These are phyloP conservation scores for Catostylus mosaicus DNA, from an alignment of 30 jellyfish, hydroid and myxozoan genomes.

Conservation along the genomic window DNA sequence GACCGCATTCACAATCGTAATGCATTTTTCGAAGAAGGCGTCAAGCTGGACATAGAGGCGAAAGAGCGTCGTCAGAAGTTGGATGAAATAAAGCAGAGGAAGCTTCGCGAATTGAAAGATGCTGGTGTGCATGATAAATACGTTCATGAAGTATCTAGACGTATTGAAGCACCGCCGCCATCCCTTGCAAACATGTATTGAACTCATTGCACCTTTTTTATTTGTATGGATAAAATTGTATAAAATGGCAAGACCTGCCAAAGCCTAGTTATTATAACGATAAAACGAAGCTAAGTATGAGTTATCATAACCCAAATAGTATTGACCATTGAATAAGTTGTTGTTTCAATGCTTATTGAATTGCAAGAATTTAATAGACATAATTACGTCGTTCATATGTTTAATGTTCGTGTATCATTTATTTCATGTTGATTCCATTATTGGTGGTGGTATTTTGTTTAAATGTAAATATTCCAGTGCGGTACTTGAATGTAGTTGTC, in stretches of 20 bases:
- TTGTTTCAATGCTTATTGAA: neutral
- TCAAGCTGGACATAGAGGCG: constrained; percentile 93
- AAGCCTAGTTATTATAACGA: neutral
- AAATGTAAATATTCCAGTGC: neutral
- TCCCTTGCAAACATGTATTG: constrained; percentile 81
- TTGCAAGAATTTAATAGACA: neutral
- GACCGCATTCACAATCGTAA: constrained; percentile 86
- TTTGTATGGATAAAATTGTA: neutral
- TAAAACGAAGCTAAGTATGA: neutral
- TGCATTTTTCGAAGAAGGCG: constrained; percentile 98
- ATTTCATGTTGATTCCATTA: neutral
- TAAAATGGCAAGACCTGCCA: neutral
- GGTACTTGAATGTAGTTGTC: no score
- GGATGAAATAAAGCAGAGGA: constrained; percentile 96
- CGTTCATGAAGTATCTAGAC: constrained; percentile 96
- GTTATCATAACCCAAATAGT: neutral
- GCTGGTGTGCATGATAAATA: constrained; percentile 98
- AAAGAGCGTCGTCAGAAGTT: constrained; percentile 94
- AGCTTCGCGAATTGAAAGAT: constrained; percentile 86
- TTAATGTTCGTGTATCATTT: neutral
- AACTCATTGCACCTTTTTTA: neutral
- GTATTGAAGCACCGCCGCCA: constrained; percentile 92
- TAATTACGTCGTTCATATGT: neutral
- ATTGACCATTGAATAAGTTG: neutral
- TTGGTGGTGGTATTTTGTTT: neutral